A percentile compares a stretch with the other conserved stretches of the same genome.
Evolutionary conservation across 1,140 invertebrate genomes (phyloP).

Genomic region (Anoplophora glabripennis): DNA sequence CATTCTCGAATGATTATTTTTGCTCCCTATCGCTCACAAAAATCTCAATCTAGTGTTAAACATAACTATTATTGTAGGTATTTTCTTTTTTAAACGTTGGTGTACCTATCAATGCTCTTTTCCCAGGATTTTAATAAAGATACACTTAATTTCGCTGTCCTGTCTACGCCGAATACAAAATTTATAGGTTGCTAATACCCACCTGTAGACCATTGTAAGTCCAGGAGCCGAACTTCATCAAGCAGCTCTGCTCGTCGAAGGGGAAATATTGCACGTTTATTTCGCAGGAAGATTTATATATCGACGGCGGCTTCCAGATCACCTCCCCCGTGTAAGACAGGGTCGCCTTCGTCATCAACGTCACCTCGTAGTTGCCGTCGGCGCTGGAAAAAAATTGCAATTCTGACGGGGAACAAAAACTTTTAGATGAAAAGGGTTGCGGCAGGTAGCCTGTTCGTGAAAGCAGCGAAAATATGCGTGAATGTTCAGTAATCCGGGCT

Average conservation of each 20-base stretch:
- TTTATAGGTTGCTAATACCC: constrained; percentile 32
- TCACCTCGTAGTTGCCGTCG: constrained; percentile 97
- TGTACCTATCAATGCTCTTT: neutral
- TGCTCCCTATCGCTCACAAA: no score
- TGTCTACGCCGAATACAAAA: no score
- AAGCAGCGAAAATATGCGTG: no score
- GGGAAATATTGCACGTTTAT: constrained; percentile 96
- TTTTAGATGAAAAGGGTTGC: no score
- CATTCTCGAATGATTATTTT: no score
- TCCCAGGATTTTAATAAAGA: no score
- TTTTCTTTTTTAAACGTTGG: no score
- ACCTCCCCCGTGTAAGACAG: constrained; percentile 87
- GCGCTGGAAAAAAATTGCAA: constrained; percentile 56
- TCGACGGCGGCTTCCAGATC: constrained; percentile 96
- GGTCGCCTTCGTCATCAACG: constrained; percentile 94
- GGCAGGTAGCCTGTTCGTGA: no score
- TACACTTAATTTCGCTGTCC: no score
- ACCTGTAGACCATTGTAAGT: constrained; percentile 89
- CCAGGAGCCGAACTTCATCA: constrained; percentile 97
- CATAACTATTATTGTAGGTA: no score
- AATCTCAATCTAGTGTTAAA: no score
- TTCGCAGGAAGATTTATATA: constrained; percentile 97
- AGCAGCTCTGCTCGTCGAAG: constrained; percentile 90
- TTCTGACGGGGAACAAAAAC: neutral
- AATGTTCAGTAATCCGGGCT: no score